Base-by-base conservation (phyloP, 2,113 vertebrate genomes). In the Gambusia holbrooki region DNA sequence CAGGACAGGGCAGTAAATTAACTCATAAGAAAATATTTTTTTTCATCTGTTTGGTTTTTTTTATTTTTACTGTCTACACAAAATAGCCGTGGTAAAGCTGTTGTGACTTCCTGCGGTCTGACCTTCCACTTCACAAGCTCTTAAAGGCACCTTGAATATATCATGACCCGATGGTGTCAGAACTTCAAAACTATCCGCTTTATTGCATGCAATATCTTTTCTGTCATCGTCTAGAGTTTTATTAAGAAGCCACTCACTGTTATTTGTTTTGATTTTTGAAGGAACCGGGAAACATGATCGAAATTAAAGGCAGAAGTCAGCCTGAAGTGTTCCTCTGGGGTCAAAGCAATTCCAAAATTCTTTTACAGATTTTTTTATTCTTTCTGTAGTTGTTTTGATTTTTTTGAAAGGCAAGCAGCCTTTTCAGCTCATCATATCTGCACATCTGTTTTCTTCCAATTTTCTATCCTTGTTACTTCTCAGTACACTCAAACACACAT, bases 361-460 rank as follows among this genome's bases (percentile, higher is more conserved):
- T 87, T 91, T 90, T 66, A 90, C 68, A 70, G 79, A 70, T 63
- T 82, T 85, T 84, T 78, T 35, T 71, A n/a, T 87, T 37, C 2
- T 37, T 75, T 82, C 75, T 37, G 10, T 37, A 11, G 10, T 37
- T 11, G 10, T 37, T 37, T 37, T 11, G 77, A 70, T 66, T 82
- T 85, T 83, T 72, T 87, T 85, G 79, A 60, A 85, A 87, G 70
- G 86, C 83, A 78, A 79, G 77, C 69, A 76, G 62, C 61, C 17
- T 81, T 89, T 92, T 87, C 73, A 86, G 69, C 71, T 88, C 73
- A 73, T 85, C 77, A 68, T 77, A 83, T 89, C 86, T 92, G 84
- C 86, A 71, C 42, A 74, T 74, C 25, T 37, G 60, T n/a, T 68
- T 72, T 76, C 62, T 62, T 83, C 78, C 84, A 76, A 62, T 27